Conservation (phyloP, 1,140 invertebrate species). For the Psilanteris sp. region DNA sequence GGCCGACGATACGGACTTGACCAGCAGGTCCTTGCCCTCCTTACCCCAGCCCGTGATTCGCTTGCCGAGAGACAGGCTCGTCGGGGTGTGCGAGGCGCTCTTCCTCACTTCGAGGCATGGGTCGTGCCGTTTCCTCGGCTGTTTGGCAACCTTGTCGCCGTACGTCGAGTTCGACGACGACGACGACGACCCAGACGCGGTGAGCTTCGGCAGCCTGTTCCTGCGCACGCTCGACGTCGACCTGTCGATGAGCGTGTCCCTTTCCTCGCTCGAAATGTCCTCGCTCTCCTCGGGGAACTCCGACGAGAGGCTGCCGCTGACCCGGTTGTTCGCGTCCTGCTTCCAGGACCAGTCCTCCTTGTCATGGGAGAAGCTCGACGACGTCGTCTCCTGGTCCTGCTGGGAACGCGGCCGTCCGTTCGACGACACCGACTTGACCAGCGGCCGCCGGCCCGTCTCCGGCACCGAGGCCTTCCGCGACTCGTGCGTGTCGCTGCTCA, state of each 20-base stretch:
- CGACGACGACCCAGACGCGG: conserved; percentile 38
- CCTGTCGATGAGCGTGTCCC: conserved; percentile 68
- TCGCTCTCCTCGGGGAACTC: conserved; percentile 70
- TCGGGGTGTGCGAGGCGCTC: conserved; percentile 55
- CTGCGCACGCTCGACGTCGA: conserved; percentile 63
- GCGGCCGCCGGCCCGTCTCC: conserved; percentile 35
- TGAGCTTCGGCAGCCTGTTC: conserved; percentile 61
- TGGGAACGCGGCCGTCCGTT: conserved; percentile 59
- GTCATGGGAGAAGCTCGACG: conserved; percentile 58
- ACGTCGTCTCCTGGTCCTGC: conserved; percentile 60
- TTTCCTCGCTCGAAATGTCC: conserved; percentile 69
- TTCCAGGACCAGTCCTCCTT: conserved; percentile 59
- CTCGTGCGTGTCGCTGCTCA: conserved; percentile 61
- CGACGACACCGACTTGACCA: conserved; percentile 66
- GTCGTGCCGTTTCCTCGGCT: conserved; percentile 27
- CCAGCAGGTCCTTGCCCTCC: conserved; percentile 69
- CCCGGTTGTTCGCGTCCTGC: conserved; percentile 33
- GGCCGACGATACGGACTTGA: conserved; percentile 73
- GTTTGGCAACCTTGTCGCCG: conserved; percentile 21
- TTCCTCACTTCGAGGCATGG: conserved; percentile 29
- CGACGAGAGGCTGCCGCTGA: conserved; percentile 68
- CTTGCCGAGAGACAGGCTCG: conserved; percentile 58
- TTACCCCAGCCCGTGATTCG: conserved; percentile 61
- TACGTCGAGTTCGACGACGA: conserved; percentile 41
- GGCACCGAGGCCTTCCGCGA: conserved; percentile 16